These are phyloP conservation scores for Drosophila sulfurigaster DNA, from an alignment of 1,140 invertebrate species.

Conservation along the genomic window DNA sequence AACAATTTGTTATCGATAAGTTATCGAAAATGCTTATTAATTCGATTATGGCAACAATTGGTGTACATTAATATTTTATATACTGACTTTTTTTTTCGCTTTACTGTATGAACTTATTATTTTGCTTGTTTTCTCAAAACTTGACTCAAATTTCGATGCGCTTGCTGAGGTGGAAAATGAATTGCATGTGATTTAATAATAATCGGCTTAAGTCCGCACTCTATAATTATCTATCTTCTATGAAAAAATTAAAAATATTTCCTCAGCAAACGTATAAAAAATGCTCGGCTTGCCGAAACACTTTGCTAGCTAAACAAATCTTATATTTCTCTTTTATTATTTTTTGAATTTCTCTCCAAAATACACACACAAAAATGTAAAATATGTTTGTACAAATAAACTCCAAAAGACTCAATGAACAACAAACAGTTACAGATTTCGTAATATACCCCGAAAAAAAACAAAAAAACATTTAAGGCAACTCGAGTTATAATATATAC, in stretches of 20 bases:
- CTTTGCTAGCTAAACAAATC: conserved; percentile 3
- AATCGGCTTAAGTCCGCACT: too few species aligned
- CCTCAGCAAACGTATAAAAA: not conserved
- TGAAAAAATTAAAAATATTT: not conserved
- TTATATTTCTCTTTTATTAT: conserved; percentile 2
- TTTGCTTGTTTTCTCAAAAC: conserved; percentile 12
- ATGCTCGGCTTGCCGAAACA: conserved; percentile 2
- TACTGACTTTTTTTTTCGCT: not conserved
- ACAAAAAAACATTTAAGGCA: conserved; percentile 9
- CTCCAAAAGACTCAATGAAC: conserved; percentile 29
- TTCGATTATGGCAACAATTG: conserved; percentile 28
- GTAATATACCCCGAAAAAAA: conserved; percentile 3
- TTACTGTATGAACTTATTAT: conserved; percentile 3
- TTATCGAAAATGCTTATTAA: conserved; percentile 34
- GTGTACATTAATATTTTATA: not conserved
- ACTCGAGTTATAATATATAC: conserved; percentile 14
- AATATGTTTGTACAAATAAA: conserved; percentile 69
- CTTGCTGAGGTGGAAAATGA: conserved; percentile 4
- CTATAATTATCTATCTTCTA: too few species aligned
- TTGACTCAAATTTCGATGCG: not conserved
- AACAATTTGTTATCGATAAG: conserved; percentile 24
- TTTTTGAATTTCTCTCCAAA: conserved; percentile 51
- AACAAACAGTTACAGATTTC: conserved; percentile 17
- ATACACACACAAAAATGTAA: conserved; percentile 84
- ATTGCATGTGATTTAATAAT: not conserved